phyloP scores from a whole-genome alignment of 2,888 invertebrate species.

The Auanema freiburgensis region DNA sequence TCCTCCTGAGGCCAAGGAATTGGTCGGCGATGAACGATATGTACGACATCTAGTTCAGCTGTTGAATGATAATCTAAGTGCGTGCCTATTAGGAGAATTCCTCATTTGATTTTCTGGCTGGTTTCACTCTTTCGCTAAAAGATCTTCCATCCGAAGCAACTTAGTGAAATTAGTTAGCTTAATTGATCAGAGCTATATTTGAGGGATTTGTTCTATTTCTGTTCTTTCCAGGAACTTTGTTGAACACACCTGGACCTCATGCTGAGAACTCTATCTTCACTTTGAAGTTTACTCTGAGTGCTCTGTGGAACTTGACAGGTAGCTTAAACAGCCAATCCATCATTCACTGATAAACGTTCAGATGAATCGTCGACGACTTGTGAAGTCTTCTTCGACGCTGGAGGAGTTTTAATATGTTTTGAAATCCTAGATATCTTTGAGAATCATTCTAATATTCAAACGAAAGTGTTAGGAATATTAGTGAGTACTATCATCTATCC shows the following conservation, averaged over 20 bases:
- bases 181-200: no score
- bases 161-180: no score
- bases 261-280: conserved; percentile 72
- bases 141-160: no score
- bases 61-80: conserved; percentile 33
- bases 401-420: conserved; percentile 74
- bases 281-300: conserved; percentile 77
- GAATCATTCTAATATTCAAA: conserved; percentile 74
- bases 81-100: conserved; percentile 2
- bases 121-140: no score
- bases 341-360: no score
- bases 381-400: conserved; percentile 73
- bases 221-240: conserved; percentile 2
- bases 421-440: conserved; percentile 71
- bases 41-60: conserved; percentile 61
- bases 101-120: no score
- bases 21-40: conserved; percentile 74
- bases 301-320: conserved; percentile 79
- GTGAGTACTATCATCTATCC: conserved; percentile 52
- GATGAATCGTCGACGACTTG: conserved; percentile 78
- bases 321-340: no score
- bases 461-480: conserved; percentile 76
- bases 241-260: conserved; percentile 7
- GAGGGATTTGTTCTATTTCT: no score
- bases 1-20: conserved; percentile 74